phyloP scores from a whole-genome alignment of 2,113 vertebrate species.

The Strix uralensis region DNA sequence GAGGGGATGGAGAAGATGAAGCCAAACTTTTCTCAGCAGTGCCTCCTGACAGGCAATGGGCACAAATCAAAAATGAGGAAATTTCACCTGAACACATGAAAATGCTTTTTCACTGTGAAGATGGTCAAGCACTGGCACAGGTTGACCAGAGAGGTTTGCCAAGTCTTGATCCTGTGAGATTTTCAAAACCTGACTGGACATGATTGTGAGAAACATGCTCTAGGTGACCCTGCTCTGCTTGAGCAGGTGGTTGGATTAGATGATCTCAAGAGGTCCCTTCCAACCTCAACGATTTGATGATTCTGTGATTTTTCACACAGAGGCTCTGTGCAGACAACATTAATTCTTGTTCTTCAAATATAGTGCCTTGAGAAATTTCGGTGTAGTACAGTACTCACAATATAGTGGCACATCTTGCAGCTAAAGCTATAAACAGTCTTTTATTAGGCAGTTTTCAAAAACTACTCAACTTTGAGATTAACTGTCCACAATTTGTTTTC shows the following conservation, averaged over 20 bases:
- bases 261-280: background rate
- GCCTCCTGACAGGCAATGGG: accelerated
- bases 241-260: background rate
- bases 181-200: background rate
- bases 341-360: background rate
- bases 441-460: background rate
- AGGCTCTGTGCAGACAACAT: background rate
- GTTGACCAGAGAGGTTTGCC: background rate
- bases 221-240: background rate
- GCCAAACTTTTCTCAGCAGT: background rate
- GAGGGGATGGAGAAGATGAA: background rate
- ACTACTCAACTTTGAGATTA: background rate
- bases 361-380: background rate
- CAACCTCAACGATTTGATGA: background rate
- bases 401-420: background rate
- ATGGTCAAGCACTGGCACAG: background rate
- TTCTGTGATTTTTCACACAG: background rate
- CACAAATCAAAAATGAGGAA: background rate
- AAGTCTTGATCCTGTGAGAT: background rate
- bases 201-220: background rate
- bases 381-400: background rate
- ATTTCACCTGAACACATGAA: background rate
- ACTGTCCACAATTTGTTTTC: background rate
- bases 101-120: background rate
- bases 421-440: background rate